Conservation (phyloP, 2,888 invertebrate genomes). For the Agrilus mali region DNA sequence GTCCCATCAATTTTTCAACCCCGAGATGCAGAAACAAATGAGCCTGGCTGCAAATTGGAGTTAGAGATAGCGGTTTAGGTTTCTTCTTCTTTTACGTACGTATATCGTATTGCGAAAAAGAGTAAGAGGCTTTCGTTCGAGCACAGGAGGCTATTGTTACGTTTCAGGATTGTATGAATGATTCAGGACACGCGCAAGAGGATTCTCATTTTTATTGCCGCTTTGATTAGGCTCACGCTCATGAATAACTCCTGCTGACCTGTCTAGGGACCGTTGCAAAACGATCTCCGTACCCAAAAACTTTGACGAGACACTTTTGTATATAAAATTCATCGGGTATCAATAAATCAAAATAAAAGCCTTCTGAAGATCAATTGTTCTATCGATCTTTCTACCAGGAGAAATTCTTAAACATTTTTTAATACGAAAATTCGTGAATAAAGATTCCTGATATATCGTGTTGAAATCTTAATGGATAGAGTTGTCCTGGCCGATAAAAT, state of each 20-base stretch:
- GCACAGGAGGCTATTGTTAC: conserved; percentile 27
- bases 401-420: too few relatives aligned
- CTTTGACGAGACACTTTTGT: background rate
- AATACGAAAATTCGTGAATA: too few relatives aligned
- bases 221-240: too few relatives aligned
- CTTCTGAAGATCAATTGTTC: too few relatives aligned
- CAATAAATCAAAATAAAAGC: too few relatives aligned
- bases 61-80: conserved; percentile 38
- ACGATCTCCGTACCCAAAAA: background rate
- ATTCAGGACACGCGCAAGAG: conserved; percentile 15
- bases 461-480: too few relatives aligned
- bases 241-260: conserved; percentile 4
- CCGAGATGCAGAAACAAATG: conserved; percentile 36
- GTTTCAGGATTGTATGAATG: conserved; percentile 31
- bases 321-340: too few relatives aligned
- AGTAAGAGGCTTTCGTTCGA: too few relatives aligned
- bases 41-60: conserved; percentile 36
- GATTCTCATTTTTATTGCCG: too few relatives aligned
- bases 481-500: too few relatives aligned
- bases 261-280: conserved; percentile 2
- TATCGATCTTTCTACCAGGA: too few relatives aligned
- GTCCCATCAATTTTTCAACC: conserved; percentile 38
- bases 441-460: too few relatives aligned
- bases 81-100: conserved; percentile 38
- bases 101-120: conserved; percentile 29